Evolutionary conservation across 1,140 invertebrate species (phyloP), one percentile per base, ranked within the genome.

Genomic region (Drosophila ogumai): DNA sequence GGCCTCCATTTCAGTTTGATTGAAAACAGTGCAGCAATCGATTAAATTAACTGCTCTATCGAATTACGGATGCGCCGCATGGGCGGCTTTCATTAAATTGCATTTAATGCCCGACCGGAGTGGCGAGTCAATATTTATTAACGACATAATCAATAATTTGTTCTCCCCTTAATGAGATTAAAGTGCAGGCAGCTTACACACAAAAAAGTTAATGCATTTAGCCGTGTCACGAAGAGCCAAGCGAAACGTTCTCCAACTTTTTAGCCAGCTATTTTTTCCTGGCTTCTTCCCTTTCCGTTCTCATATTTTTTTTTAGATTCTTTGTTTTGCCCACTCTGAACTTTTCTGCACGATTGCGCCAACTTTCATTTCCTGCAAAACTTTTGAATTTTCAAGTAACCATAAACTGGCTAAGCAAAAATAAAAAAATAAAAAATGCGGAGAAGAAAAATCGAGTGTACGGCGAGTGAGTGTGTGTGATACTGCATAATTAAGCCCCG

Each of bases 311-410:
- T 73, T 52, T 54, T 13, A 15, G 32, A 22, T 22, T 41, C 40
- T 34, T 52, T 80, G n/a, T 75, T 64, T 76, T 46, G 67, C 25
- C 46, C 59, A 59, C 54, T 66, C 65, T 40, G 67, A 75, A 86
- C 65, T 87, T 85, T 85, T 85, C 82, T 81, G 71, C 82, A 86
- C 82, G 82, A 86, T 87, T 81, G 79, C 82, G 79, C 68, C 75
- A 86, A 79, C 84, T 88, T 88, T 76, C 68, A 76, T 86, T 86
- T 86, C 50, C 84, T 67, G 69, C 66, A 63, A 59, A 86, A 88
- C 84, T 88, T 88, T 76, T 73, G 75, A 72, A 68, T 78, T 82
- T 74, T 82, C 68, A 78, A 82, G 79, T 82, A 69, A 77, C 68
- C 75, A 67, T 68, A 77, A 78, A 78, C 56, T 56, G 61, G 66